Base-by-base conservation (phyloP, 2,113 vertebrate species). In the Cyprinodon tularosa region DNA sequence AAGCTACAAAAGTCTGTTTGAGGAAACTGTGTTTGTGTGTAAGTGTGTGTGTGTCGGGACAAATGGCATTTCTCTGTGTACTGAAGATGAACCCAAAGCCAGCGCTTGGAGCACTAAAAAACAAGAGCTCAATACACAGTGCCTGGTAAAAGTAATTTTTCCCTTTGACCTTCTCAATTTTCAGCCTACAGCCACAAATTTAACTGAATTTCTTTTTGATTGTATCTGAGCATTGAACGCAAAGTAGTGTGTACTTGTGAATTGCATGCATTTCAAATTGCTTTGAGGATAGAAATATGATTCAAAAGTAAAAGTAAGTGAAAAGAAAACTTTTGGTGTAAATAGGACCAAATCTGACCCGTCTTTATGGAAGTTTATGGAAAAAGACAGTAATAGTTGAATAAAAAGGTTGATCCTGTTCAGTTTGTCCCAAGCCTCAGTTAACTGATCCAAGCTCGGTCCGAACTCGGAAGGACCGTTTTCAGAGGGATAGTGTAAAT, bases 41-140 rank as follows among this genome's bases (percentile, higher is more conserved):
- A 71, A 69, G 72, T 75, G 42, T 61, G 67, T 65, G 44, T 42
- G 60, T 71, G 80, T 40, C 7, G 64, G 81, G 82, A 86, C 88
- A 89, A 89, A 87, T 90, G 83, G 84, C 85, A 87, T 83, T 68
- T 61, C 76, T 81, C 61, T 78, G 71, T 81, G 84, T 67, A 37
- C 38, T 64, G 62, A 42, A 71, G 78, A 86, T 80, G 84, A 84
- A 90, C 75, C 86, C 81, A 81, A 69, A 87, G 84, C 83, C 84
- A 90, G 84, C 77, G 86, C 87, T 89, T 77, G 78, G 80, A 80
- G 84, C 80, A 90, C 86, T 88, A 57, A 77, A 77, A 86, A 84
- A 87, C 84, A 91, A 84, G 88, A 72, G 72, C 78, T 82, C 78
- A 80, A 88, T 90, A 80, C 84, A 76, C 76, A 76, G 78, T 86